Base-by-base conservation (phyloP, 2,113 vertebrate species). In the Pygoscelis antarcticus region DNA sequence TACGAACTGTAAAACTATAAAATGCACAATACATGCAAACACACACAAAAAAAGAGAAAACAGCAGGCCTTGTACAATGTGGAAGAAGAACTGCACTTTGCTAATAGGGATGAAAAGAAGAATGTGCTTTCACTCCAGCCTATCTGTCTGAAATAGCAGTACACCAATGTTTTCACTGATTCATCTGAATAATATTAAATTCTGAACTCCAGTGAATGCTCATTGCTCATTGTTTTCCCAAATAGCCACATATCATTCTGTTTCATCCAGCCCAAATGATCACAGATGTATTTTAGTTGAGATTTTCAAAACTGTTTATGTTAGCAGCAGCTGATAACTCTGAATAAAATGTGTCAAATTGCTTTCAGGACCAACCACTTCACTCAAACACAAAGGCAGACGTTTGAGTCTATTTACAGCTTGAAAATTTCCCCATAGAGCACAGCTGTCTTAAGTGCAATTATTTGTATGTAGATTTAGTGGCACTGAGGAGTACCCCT, bases 131-230 rank as follows among this genome's bases (percentile, higher is more conserved):
- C 66, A 91, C 74, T 89, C 29, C 52, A 92, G 77, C 77, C 96
- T 95, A 91, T 97, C 84, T 94, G 85, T 85, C n/a, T 83, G 91
- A 93, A 98, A 91, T 96, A 92, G n/a, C 96, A 96, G 81, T 74
- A 40, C 78, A 83, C 34, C 94, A 64, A 84, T 96, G 76, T 42
- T 98, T 97, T 97, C 96, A 94, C 87, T 92, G 96, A 96, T 97
- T 97, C 93, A 82, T 96, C 65, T 62, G 85, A 96, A 83, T 93
- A 90, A 65, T 89, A 76, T n/a, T 96, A 95, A 97, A 93, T 94
- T 89, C 76, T 70, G 92, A 98, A 91, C 87, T 79, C 76, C 74
- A 54, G 61, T 78, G 61, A 97, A 86, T 58, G 95, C 94, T 97
- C 95, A 84, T 70, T 71, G 83, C 74, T 89, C 95, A 93, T 94